Evolutionary conservation across 1,140 invertebrate genomes (phyloP), one percentile per base, ranked within the genome.

Genomic region (Schmidtea mediterranea): DNA sequence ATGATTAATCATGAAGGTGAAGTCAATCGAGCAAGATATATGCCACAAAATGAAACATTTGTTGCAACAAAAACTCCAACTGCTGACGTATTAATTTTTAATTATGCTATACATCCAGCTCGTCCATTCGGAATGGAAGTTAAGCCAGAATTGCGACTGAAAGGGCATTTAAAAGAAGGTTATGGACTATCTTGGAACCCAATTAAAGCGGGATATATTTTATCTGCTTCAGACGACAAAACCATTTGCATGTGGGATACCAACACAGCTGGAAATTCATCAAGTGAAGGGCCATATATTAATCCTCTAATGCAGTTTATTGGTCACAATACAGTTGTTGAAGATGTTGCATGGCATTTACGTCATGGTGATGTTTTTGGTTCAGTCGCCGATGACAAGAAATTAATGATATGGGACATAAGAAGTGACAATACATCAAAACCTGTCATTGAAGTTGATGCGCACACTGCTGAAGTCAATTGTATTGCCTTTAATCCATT

Each of bases 81-180:
- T 13, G 16, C 21, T 23, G 46, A 51, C 23, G 46, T 47, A 1
- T 32, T 48, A 12, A 51, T 51, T 15, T 48, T 51, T 37, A 90
- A 98, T 63, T 98, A 98, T 61, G 95, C 90, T 0, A 97, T 97
- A 65, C 92, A 98, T 73, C 89, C 90, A 0, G 90, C 84, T 51
- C 92, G 94, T 65, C 89, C 90, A 15, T n/a, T 12, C 13, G n/a
- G 6, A 13, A 18, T 15, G 12, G 8, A 26, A 23, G 16, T 16
- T 13, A 41, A 24, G 16, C 41, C 49, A 10, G 48, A 49, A 6
- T 23, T 49, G 5, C 12, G 43, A 22, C 23, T 50, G 3, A 48
- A 37, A 22, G 49, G 49, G 3, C 49, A 50, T 22, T 15, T 15
- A 23, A 48, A 46, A 19, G 49, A 50, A 46, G 49, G 49, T 38